Evolutionary conservation across 2,113 vertebrate species (phyloP).

Genomic region (Nothoprocta pentlandii): DNA sequence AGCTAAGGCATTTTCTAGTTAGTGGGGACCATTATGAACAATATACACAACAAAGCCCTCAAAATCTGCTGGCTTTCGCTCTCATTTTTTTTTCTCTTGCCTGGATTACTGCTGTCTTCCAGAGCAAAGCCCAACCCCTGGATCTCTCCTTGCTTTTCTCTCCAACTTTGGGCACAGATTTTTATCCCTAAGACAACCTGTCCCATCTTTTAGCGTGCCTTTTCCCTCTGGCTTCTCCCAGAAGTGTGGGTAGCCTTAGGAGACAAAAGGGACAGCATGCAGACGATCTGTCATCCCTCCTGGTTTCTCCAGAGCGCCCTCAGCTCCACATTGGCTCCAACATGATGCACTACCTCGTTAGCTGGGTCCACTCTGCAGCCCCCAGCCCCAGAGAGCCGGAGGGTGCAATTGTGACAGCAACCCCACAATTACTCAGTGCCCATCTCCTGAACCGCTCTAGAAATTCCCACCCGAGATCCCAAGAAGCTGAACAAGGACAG

Average conservation of each 20-base stretch:
- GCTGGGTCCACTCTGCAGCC: not conserved
- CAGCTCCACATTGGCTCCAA: not conserved
- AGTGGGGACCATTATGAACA: not conserved
- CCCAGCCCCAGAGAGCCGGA: not conserved
- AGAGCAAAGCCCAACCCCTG: not conserved
- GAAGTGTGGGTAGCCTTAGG: not conserved
- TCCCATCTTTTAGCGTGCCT: not conserved
- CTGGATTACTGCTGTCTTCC: not conserved
- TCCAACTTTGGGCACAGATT: not conserved
- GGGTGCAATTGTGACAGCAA: not conserved
- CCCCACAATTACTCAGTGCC: not conserved
- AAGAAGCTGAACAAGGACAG: not conserved
- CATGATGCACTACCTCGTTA: rapidly evolving
- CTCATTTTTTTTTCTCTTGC: not conserved
- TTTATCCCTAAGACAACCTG: not conserved
- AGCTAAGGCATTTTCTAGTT: slow-evolving; percentile 66
- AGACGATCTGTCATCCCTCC: not conserved
- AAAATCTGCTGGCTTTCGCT: not conserved
- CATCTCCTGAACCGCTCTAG: not conserved
- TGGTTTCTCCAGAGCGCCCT: too few species aligned
- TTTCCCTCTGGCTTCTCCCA: not conserved
- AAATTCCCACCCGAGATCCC: not conserved
- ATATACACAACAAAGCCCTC: not conserved
- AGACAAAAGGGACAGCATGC: not conserved
- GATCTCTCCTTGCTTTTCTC: not conserved